phyloP scores from a whole-genome alignment of 1,140 invertebrate genomes.

The Chelonus insularis region DNA sequence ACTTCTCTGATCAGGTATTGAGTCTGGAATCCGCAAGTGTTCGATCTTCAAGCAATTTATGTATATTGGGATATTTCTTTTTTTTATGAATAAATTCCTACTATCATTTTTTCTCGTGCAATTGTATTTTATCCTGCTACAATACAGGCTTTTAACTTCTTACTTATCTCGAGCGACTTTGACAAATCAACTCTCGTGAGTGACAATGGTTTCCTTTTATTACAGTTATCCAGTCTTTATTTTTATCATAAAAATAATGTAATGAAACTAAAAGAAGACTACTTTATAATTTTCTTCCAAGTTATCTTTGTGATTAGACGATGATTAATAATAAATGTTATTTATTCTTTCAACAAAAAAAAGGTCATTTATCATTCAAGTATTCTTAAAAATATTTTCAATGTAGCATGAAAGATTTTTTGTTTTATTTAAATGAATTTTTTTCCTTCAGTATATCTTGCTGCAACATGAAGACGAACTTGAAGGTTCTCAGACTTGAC shows the following conservation, averaged over 20 bases:
- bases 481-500: too few relatives aligned
- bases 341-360: too few relatives aligned
- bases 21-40: neutral
- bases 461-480: too few relatives aligned
- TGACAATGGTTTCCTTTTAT: neutral
- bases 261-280: neutral
- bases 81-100: neutral
- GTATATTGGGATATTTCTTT: neutral
- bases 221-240: neutral
- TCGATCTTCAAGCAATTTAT: conserved; percentile 11
- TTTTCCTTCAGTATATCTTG: too few relatives aligned
- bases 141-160: neutral
- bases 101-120: neutral
- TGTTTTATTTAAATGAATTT: too few relatives aligned
- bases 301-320: too few relatives aligned
- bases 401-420: too few relatives aligned
- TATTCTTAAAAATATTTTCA: too few relatives aligned
- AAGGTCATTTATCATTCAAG: too few relatives aligned
- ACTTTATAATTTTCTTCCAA: neutral
- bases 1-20: conserved; percentile 13
- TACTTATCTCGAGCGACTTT: neutral
- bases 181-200: conserved; percentile 1
- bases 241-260: neutral
- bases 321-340: too few relatives aligned
- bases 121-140: conserved; percentile 8